Conservation (phyloP, 2,113 vertebrate genomes). For the Ptychochromis oligacanthus region DNA sequence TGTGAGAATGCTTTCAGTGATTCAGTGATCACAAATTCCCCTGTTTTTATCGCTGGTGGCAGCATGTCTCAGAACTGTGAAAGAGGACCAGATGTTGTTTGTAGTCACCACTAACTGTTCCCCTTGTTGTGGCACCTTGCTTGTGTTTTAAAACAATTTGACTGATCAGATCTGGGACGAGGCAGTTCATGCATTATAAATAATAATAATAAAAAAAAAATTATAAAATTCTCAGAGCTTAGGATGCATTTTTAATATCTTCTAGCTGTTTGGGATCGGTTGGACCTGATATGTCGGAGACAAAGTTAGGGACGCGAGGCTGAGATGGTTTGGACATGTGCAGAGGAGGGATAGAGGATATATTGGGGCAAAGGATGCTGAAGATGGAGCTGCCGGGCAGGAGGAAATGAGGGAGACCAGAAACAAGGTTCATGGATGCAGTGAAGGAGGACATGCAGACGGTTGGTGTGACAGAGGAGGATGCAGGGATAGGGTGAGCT, state of each 20-base stretch:
- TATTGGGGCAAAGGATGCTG: background rate
- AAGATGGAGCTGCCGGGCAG: background rate
- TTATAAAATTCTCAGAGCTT: too few species aligned
- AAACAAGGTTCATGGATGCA: too few species aligned
- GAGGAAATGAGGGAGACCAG: background rate
- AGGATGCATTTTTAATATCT: background rate
- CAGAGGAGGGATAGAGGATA: background rate
- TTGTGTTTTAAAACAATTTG: background rate
- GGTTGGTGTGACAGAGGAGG: background rate
- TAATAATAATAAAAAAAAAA: too few species aligned
- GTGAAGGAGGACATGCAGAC: too few species aligned
- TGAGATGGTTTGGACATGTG: too few species aligned
- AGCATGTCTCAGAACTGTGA: background rate
- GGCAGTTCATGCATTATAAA: background rate
- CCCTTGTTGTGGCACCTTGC: too few species aligned
- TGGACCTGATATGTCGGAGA: background rate
- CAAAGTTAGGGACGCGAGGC: background rate
- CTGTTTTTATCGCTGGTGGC: background rate
- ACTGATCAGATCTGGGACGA: fast-evolving
- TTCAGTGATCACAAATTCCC: background rate
- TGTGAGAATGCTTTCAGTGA: background rate
- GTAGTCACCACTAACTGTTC: too few species aligned
- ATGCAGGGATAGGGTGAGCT: too few species aligned
- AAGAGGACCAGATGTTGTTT: background rate
- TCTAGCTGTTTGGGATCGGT: background rate